phyloP scores from a whole-genome alignment of 53 echinoderm and acorn worm species.

The Antedon mediterranea region DNA sequence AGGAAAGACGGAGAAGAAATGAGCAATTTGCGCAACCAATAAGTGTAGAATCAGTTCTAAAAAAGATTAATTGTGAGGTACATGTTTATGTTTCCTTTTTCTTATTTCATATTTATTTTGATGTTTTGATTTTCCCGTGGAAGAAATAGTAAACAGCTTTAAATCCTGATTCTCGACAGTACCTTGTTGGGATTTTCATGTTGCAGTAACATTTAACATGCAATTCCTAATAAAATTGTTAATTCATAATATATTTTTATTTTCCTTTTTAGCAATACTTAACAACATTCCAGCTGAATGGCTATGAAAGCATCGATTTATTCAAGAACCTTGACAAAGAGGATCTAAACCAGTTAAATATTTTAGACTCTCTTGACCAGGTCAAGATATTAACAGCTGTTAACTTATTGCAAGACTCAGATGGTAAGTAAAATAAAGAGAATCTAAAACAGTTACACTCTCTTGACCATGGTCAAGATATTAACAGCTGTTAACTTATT shows the following conservation, averaged over 20 bases:
- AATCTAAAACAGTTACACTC: too few relatives aligned
- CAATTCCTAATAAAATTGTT: background rate
- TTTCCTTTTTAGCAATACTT: conserved; percentile 58
- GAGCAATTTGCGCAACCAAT: conserved; percentile 37
- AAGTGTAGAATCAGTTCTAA: conserved; percentile 54
- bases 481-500: conserved; percentile 73
- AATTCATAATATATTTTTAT: background rate
- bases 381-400: conserved; percentile 76
- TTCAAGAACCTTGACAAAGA: conserved; percentile 60
- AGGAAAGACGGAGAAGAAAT: conserved; percentile 13
- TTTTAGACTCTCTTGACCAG: conserved; percentile 51
- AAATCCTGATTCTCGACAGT: too few relatives aligned
- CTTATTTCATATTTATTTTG: too few relatives aligned
- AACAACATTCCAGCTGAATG: conserved; percentile 36
- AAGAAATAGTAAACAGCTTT: too few relatives aligned
- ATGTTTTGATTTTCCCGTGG: too few relatives aligned
- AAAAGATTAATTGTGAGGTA: conserved; percentile 74
- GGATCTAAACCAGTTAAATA: conserved; percentile 45
- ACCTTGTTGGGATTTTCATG: too few relatives aligned
- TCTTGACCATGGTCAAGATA: too few relatives aligned
- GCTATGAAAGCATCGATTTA: conserved; percentile 44
- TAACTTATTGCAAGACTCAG: conserved; percentile 60
- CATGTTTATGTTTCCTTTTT: too few relatives aligned
- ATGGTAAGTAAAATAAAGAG: background rate
- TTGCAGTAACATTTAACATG: too few relatives aligned